These are phyloP conservation scores for Poeciliopsis gracilis DNA, from an alignment of 2,797 vertebrate genomes.

Conservation along the genomic window DNA sequence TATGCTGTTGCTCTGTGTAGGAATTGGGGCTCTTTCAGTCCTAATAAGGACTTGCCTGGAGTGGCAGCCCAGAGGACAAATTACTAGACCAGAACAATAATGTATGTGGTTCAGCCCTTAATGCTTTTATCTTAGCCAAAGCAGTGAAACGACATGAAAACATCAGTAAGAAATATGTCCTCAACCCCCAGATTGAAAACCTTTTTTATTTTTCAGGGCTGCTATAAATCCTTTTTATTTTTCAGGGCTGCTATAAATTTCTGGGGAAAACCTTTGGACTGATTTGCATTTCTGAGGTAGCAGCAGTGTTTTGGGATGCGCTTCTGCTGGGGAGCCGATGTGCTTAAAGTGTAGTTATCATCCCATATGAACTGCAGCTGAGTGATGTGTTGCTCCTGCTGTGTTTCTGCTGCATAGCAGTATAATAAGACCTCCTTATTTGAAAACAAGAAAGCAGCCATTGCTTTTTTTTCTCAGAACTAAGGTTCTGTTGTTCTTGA, in stretches of 20 bases:
- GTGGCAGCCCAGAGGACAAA: conserved; percentile 67
- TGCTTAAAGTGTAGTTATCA: conserved; percentile 20
- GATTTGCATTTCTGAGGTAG: conserved; percentile 43
- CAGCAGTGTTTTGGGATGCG: conserved; percentile 21
- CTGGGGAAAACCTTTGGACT: conserved; percentile 46
- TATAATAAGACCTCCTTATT: background rate
- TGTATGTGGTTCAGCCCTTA: conserved; percentile 67
- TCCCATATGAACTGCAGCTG: conserved; percentile 32
- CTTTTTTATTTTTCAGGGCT: conserved; percentile 57
- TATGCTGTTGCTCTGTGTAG: conserved; percentile 64
- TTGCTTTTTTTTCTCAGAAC: background rate
- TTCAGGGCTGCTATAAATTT: conserved; percentile 53
- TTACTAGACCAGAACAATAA: conserved; percentile 69
- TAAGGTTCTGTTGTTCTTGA: background rate
- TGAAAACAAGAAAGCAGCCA: background rate
- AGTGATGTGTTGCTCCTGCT: conserved; percentile 14
- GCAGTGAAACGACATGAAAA: conserved; percentile 66
- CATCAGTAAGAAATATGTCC: conserved; percentile 68
- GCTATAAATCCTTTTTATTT: conserved; percentile 66
- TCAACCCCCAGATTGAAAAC: conserved; percentile 49
- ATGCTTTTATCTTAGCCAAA: conserved; percentile 58
- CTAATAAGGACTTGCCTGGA: conserved; percentile 72
- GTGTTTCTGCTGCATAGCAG: conserved; percentile 10
- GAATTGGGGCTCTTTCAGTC: conserved; percentile 64
- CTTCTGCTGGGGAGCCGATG: conserved; percentile 27